Evolutionary conservation across 1,140 invertebrate genomes (phyloP).

Genomic region (Drosophila nebulosa): DNA sequence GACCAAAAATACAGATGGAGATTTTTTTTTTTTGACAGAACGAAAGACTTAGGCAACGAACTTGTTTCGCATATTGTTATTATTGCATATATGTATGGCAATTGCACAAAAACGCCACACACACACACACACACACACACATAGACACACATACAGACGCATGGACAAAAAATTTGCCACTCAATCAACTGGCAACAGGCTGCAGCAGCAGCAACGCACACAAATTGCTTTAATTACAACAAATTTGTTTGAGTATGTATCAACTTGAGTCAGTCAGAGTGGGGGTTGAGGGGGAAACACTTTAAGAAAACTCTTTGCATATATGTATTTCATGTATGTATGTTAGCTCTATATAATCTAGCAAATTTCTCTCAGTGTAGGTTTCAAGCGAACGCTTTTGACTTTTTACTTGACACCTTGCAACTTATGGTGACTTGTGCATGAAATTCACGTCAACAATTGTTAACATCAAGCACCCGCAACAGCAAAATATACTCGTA

Average conservation of each 20-base stretch:
- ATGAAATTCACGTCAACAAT: conserved; percentile 53
- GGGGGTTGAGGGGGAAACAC: background rate
- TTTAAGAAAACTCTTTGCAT: conserved; percentile 1
- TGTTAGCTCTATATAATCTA: background rate
- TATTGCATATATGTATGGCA: conserved; percentile 7
- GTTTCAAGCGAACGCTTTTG: conserved; percentile 32
- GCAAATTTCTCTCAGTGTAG: background rate
- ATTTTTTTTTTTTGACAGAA: conserved; percentile 45
- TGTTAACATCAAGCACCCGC: conserved; percentile 63
- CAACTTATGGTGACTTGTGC: conserved; percentile 40
- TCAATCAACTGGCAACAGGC: conserved; percentile 62
- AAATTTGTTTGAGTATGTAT: conserved; percentile 71
- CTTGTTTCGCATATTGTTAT: conserved; percentile 57
- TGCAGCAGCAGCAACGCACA: conserved; percentile 56
- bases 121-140: conserved; percentile 23
- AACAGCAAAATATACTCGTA: conserved; percentile 53
- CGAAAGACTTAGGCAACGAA: conserved; percentile 72
- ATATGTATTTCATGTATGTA: background rate
- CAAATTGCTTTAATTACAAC: conserved; percentile 78
- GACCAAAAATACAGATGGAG: background rate
- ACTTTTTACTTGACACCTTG: conserved; percentile 31
- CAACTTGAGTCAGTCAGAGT: conserved; percentile 41
- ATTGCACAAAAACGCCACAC: conserved; percentile 36
- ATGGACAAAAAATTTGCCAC: conserved; percentile 62
- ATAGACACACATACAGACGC: conserved; percentile 18